A percentile compares a stretch with the other conserved stretches of the same genome.
These are phyloP conservation scores for Deilephila porcellus DNA, from an alignment of 2,888 invertebrate species.

Conservation along the genomic window DNA sequence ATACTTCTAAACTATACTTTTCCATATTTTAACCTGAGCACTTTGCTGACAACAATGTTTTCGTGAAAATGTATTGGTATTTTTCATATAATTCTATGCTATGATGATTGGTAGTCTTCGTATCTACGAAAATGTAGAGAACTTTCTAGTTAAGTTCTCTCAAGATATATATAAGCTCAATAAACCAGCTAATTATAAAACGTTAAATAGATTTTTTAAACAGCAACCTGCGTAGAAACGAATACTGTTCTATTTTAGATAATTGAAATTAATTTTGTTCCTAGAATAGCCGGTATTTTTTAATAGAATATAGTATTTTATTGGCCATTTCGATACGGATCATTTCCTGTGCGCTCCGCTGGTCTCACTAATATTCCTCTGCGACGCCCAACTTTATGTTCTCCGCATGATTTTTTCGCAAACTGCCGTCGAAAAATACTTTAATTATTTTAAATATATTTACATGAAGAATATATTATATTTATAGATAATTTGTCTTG, in stretches of 20 bases:
- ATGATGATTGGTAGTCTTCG: too few species aligned
- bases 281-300: neutral
- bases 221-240: neutral
- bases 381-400: neutral
- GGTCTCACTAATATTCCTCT: neutral
- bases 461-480: neutral
- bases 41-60: too few species aligned
- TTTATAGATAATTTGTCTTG: neutral
- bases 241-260: neutral
- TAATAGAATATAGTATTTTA: conserved; percentile 25
- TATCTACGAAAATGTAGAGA: too few species aligned
- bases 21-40: too few species aligned
- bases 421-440: neutral
- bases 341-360: conserved; percentile 23
- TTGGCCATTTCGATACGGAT: conserved; percentile 19
- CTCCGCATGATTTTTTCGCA: neutral
- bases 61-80: too few species aligned
- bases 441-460: conserved; percentile 9
- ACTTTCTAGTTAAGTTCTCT: too few species aligned
- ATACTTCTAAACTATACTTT: too few species aligned
- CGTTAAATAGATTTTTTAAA: too few species aligned
- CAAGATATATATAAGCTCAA: too few species aligned
- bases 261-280: neutral
- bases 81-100: too few species aligned
- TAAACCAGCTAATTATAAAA: too few species aligned